A percentile compares a stretch with the other conserved stretches of the same genome.
Evolutionary conservation across 2,888 invertebrate species (phyloP).

Genomic region (Cephus runcator): DNA sequence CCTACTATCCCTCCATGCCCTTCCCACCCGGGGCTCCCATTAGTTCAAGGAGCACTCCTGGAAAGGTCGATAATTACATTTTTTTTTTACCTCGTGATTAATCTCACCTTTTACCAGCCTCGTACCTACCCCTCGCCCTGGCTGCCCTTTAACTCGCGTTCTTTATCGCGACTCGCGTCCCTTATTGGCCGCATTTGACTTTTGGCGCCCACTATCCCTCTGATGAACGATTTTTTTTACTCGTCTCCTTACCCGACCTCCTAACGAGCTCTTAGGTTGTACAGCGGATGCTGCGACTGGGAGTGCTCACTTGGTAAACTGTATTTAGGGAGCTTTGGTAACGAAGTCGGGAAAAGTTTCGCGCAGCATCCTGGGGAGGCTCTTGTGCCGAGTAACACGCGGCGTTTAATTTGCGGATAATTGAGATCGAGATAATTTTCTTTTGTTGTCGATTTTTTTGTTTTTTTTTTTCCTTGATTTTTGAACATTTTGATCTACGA

Average conservation of each 20-base stretch:
- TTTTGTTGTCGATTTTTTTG: not conserved
- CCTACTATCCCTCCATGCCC: not conserved
- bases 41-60: constrained; percentile 38
- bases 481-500: not conserved
- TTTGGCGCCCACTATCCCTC: not conserved
- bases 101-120: constrained; percentile 21
- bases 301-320: not conserved
- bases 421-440: not conserved
- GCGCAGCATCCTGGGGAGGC: not conserved
- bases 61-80: constrained; percentile 47
- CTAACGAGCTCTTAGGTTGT: not conserved
- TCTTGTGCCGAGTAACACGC: not conserved
- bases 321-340: not conserved
- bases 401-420: not conserved
- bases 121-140: not conserved
- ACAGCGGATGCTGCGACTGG: not conserved
- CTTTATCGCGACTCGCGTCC: not conserved
- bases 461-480: not conserved
- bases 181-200: not conserved
- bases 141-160: constrained; percentile 10
- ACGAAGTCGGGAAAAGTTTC: not conserved
- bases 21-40: constrained; percentile 30
- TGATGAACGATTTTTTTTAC: not conserved
- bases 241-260: not conserved
- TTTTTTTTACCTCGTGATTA: constrained; percentile 36